Percentiles rank a stretch among this genome's conserved stretches.
Evolutionary conservation across 2,888 invertebrate species (phyloP).

Genomic region (Drosophila ezoana): DNA sequence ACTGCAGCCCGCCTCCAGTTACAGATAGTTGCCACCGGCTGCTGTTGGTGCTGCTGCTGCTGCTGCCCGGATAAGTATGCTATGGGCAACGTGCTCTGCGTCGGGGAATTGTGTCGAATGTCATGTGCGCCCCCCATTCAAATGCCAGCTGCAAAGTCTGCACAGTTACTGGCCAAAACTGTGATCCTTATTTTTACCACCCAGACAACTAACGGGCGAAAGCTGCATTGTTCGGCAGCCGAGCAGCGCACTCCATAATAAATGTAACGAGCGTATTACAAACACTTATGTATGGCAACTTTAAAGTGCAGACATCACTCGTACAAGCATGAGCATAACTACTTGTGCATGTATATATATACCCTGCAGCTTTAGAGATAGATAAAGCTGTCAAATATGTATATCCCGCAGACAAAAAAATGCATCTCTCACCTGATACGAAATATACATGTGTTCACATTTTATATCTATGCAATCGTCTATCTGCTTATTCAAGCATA

Average conservation of each 20-base stretch:
- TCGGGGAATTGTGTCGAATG: constrained; percentile 69
- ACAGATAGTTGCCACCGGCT: constrained; percentile 43
- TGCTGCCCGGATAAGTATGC: constrained; percentile 66
- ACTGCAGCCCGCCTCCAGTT: constrained; percentile 56
- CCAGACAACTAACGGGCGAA: constrained; percentile 23
- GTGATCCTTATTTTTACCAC: constrained; percentile 29
- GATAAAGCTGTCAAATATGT: not conserved
- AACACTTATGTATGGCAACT: constrained; percentile 73
- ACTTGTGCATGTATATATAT: constrained; percentile 7
- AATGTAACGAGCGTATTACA: constrained; percentile 77
- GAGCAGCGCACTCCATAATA: constrained; percentile 68
- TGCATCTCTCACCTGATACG: too few species aligned
- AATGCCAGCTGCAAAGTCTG: constrained; percentile 42
- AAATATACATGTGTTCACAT: too few species aligned
- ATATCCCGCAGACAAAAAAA: too few species aligned
- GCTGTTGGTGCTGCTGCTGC: constrained; percentile 25
- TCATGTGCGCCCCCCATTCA: constrained; percentile 64
- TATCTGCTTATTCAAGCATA: too few species aligned
- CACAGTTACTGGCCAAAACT: constrained; percentile 30
- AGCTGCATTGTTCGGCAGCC: constrained; percentile 53
- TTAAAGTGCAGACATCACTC: constrained; percentile 61
- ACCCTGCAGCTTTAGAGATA: not conserved
- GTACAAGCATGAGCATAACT: constrained; percentile 40
- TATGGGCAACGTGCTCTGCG: constrained; percentile 60
- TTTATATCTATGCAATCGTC: too few species aligned